A percentile compares a stretch with the other conserved stretches of the same genome.
Conservation (phyloP, 2,888 invertebrate species). For the Prosapia bicincta region DNA sequence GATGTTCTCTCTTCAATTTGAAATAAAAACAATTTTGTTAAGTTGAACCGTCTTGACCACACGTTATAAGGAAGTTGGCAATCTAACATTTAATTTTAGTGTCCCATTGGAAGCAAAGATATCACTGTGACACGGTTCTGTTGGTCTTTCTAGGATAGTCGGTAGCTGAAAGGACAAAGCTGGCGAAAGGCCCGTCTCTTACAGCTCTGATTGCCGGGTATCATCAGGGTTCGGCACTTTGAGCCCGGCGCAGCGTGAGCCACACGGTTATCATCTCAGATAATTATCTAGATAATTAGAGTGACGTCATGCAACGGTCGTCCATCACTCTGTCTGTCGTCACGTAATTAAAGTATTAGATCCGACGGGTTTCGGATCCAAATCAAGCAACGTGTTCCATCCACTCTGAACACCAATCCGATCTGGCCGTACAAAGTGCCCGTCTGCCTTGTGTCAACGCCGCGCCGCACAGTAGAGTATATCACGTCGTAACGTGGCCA, state of each 20-base stretch:
- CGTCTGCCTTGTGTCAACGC: neutral
- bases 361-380: neutral
- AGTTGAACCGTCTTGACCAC: no score
- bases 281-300: neutral
- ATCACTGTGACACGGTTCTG: no score
- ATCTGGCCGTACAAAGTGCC: neutral
- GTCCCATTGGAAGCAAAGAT: no score
- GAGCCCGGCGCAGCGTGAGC: neutral
- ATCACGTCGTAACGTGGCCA: no score
- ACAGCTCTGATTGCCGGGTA: neutral
- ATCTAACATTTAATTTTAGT: no score
- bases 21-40: no score
- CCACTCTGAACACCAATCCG: neutral
- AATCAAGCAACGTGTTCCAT: neutral
- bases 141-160: neutral
- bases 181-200: neutral
- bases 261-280: neutral
- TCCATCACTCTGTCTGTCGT: neutral
- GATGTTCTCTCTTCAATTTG: no score
- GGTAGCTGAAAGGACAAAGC: neutral
- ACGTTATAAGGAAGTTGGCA: no score
- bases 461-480: no score
- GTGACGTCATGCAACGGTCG: neutral
- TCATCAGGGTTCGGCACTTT: neutral
- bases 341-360: slow-evolving; percentile 1